Evolutionary conservation across 1,140 invertebrate species (phyloP).

Genomic region (Bombus picipes): DNA sequence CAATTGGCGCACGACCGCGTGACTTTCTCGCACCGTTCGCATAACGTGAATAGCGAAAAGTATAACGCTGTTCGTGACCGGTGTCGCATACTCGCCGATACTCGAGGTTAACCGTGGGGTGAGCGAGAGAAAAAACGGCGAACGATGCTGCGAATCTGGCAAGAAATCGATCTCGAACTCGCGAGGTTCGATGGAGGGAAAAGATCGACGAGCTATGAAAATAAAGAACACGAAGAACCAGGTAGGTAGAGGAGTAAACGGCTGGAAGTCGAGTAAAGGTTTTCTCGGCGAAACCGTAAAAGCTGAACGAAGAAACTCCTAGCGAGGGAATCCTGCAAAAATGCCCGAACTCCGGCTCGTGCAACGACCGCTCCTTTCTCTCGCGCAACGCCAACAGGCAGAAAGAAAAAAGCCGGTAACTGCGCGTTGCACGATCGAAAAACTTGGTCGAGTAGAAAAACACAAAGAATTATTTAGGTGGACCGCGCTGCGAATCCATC

Average conservation of each 20-base stretch:
- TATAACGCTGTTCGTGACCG: background rate
- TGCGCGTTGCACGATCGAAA: constrained; percentile 17
- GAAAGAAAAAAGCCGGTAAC: background rate
- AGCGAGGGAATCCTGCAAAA: background rate
- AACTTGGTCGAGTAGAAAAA: background rate
- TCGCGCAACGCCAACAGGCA: background rate
- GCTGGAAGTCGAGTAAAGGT: background rate
- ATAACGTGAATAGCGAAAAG: constrained; percentile 1
- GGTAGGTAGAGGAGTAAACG: background rate
- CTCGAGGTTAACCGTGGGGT: background rate
- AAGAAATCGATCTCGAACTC: background rate
- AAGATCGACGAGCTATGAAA: background rate
- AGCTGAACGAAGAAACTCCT: background rate
- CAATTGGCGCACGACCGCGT: constrained; percentile 3
- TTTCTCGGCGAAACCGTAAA: background rate
- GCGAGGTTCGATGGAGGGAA: background rate
- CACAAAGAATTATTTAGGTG: background rate
- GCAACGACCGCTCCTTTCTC: constrained; percentile 27
- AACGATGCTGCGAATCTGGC: background rate
- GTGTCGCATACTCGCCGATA: background rate
- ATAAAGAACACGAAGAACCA: background rate
- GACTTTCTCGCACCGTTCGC: constrained; percentile 3
- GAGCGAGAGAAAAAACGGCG: background rate
- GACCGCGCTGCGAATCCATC: background rate
- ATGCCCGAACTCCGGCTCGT: background rate